phyloP scores from a whole-genome alignment of 2,888 invertebrate species.

The Rotaria magnacalcarata region DNA sequence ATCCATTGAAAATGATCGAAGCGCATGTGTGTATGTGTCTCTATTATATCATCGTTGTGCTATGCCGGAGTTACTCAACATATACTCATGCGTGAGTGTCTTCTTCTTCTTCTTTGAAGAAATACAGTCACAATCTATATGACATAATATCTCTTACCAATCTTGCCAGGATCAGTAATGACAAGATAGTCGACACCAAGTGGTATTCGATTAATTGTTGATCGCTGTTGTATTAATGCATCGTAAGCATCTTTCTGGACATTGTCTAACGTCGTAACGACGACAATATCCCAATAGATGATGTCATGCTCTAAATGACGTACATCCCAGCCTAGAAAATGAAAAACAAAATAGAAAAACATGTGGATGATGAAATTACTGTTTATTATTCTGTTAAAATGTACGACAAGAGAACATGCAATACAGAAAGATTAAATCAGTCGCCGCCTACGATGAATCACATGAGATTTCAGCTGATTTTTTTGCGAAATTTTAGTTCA shows the following conservation, averaged over 20 bases:
- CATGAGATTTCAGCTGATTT: background rate
- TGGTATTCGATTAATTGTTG: conserved; percentile 20
- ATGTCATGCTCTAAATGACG: background rate
- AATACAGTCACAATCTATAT: conserved; percentile 4
- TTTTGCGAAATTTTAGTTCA: background rate
- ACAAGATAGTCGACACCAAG: conserved; percentile 26
- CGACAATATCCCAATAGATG: conserved; percentile 27
- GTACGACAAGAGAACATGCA: background rate
- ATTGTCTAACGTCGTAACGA: conserved; percentile 1
- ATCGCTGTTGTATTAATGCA: background rate
- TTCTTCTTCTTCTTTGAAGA: conserved; percentile 24
- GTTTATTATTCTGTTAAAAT: background rate
- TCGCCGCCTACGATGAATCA: background rate
- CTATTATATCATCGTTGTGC: conserved; percentile 32
- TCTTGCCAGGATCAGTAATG: conserved; percentile 28
- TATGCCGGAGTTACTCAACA: conserved; percentile 18
- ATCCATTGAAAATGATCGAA: conserved; percentile 31
- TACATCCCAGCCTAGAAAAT: background rate
- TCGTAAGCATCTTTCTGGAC: conserved; percentile 24
- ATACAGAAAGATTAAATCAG: too few species aligned
- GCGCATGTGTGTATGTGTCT: conserved; percentile 24
- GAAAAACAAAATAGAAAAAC: background rate
- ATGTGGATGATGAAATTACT: background rate
- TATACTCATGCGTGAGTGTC: background rate
- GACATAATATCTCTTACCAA: conserved; percentile 31